phyloP scores from a whole-genome alignment of 2,888 invertebrate genomes.

The Abrostola triplasia region DNA sequence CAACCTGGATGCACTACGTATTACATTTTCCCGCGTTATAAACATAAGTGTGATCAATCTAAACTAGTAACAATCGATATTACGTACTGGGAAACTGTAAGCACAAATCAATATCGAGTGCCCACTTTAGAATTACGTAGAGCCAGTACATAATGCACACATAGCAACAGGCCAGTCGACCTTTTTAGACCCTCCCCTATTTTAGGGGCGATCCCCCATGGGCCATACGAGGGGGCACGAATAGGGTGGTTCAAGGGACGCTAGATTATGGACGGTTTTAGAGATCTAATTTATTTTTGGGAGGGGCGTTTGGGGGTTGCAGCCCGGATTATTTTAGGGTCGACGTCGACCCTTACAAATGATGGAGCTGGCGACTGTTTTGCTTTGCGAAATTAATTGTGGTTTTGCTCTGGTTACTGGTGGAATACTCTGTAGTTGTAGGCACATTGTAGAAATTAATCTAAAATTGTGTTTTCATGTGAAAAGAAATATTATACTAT shows the following conservation, averaged over 20 bases:
- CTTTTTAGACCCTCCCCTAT: constrained; percentile 75
- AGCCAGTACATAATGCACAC: constrained; percentile 48
- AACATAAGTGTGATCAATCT: too few relatives aligned
- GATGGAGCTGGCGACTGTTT: constrained; percentile 29
- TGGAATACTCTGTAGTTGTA: too few relatives aligned
- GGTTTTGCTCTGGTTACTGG: neutral
- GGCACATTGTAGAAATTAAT: too few relatives aligned
- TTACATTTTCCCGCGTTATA: too few relatives aligned
- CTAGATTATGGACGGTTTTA: constrained; percentile 68
- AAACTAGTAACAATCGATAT: constrained; percentile 8
- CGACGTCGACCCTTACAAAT: constrained; percentile 47
- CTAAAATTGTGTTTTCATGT: too few relatives aligned
- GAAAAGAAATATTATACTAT: too few relatives aligned
- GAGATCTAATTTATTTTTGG: constrained; percentile 79
- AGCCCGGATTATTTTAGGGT: constrained; percentile 57
- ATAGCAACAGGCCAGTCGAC: constrained; percentile 66
- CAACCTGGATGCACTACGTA: too few relatives aligned
- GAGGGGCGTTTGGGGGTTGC: constrained; percentile 63
- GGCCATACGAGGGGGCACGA: constrained; percentile 68
- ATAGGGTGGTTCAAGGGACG: constrained; percentile 66
- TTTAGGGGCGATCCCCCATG: constrained; percentile 78
- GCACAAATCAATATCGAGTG: constrained; percentile 57
- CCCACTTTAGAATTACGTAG: constrained; percentile 56
- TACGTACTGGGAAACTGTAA: constrained; percentile 8
- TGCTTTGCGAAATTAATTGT: constrained; percentile 30